Evolutionary conservation across 2,113 vertebrate genomes (phyloP).

Genomic region (Chaetorhynchus papuensis): DNA sequence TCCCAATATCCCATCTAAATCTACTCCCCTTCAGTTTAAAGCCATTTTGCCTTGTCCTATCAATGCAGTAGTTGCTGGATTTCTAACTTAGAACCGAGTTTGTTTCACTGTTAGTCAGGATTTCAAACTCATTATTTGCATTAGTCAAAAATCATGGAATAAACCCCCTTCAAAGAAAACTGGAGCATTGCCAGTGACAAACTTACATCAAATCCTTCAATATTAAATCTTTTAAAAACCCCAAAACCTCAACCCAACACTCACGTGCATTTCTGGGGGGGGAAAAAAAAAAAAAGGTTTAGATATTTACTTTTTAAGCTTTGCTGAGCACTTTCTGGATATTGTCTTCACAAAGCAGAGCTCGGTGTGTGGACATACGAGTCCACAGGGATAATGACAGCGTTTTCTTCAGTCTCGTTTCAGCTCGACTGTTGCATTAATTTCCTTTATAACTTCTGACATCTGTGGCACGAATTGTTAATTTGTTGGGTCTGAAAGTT

Average conservation of each 20-base stretch:
- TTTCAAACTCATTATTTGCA: neutral
- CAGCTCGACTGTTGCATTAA: neutral
- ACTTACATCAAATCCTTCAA: neutral
- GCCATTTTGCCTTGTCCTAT: neutral
- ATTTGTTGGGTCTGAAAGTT: neutral
- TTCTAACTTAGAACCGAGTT: neutral
- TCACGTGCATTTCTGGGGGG: neutral
- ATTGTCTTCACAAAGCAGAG: neutral
- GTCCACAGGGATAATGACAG: neutral
- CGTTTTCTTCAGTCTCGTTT: neutral
- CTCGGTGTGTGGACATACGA: fast-evolving
- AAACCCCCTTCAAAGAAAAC: neutral
- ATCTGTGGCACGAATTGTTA: neutral
- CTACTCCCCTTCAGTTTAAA: neutral
- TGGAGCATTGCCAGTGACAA: neutral
- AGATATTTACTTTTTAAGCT: neutral
- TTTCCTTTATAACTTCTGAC: neutral
- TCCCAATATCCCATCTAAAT: neutral
- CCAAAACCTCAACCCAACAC: neutral
- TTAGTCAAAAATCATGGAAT: neutral
- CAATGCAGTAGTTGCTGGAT: neutral
- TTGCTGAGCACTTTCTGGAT: neutral
- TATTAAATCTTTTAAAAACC: neutral
- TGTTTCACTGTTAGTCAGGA: neutral
- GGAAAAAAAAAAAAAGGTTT: neutral